Percentiles rank a stretch among this genome's conserved stretches.
phyloP scores from a whole-genome alignment of 1,140 invertebrate genomes.

The Drosophila tristis region DNA sequence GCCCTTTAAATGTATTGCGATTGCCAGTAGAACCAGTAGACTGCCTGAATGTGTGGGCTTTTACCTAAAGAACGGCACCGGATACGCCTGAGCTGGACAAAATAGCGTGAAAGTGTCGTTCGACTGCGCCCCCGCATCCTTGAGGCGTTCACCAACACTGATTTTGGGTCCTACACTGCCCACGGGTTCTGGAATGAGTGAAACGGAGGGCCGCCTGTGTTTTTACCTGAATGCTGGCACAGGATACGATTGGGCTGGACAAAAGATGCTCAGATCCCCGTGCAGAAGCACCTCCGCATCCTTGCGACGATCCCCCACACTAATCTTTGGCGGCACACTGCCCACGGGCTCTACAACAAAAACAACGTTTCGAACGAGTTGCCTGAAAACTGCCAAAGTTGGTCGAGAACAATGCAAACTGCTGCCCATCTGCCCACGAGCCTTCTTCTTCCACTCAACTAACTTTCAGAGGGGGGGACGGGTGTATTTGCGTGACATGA shows the following conservation, averaged over 20 bases:
- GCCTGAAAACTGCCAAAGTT: constrained; percentile 64
- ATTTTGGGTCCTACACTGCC: constrained; percentile 89
- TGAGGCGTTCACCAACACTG: constrained; percentile 86
- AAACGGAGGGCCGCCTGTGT: constrained; percentile 44
- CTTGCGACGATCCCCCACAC: constrained; percentile 86
- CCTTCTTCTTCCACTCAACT: constrained; percentile 8
- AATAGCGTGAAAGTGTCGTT: constrained; percentile 69
- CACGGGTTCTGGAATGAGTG: constrained; percentile 87
- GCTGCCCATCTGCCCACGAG: neutral
- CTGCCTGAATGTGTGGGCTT: constrained; percentile 53
- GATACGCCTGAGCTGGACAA: constrained; percentile 89
- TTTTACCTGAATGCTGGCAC: constrained; percentile 88
- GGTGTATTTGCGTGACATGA: constrained; percentile 50
- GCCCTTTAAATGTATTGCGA: neutral
- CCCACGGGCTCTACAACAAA: constrained; percentile 88
- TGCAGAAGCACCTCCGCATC: constrained; percentile 66
- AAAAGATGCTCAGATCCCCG: constrained; percentile 82
- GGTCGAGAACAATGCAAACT: constrained; percentile 19
- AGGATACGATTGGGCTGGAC: constrained; percentile 89
- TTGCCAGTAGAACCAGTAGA: constrained; percentile 10
- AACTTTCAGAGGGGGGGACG: neutral
- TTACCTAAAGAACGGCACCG: constrained; percentile 88
- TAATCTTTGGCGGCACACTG: constrained; percentile 88
- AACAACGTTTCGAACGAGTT: constrained; percentile 22
- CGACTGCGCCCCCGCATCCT: constrained; percentile 86